These are phyloP conservation scores for Athene noctua DNA, from an alignment of 2,113 vertebrate species.

Conservation along the genomic window DNA sequence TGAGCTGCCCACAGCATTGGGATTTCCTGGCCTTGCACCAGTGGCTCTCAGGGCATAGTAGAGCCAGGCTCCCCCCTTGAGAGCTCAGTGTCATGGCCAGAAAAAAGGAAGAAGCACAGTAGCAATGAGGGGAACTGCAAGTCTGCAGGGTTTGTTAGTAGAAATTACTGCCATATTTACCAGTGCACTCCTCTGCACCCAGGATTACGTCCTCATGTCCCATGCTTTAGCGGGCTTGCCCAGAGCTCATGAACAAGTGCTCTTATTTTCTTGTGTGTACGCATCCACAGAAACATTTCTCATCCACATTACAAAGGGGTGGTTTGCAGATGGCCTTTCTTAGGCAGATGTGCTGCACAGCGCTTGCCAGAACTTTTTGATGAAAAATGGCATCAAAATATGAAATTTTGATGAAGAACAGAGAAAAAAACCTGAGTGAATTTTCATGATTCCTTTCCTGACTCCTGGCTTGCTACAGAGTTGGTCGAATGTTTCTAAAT, in stretches of 20 bases:
- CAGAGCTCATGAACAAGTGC: neutral
- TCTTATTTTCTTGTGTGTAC: neutral
- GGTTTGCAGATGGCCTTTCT: neutral
- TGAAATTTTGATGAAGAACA: neutral
- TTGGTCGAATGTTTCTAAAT: conserved; percentile 45
- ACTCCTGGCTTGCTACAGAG: neutral
- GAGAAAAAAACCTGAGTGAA: neutral
- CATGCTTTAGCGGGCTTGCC: neutral
- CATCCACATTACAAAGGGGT: accelerated
- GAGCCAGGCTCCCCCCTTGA: neutral
- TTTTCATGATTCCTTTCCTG: neutral
- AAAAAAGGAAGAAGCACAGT: neutral
- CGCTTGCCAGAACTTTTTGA: neutral
- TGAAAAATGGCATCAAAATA: neutral
- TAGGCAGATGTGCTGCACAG: neutral
- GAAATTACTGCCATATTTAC: neutral
- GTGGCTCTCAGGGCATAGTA: neutral
- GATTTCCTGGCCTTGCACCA: neutral
- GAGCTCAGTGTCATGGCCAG: neutral
- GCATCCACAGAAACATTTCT: neutral
- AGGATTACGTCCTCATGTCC: neutral
- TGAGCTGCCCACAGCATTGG: neutral
- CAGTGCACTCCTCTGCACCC: neutral
- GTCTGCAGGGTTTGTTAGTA: accelerated
- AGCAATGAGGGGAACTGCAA: accelerated